These are phyloP conservation scores for Cercocebus atys DNA, from an alignment of 2,113 vertebrate genomes.

Conservation along the genomic window DNA sequence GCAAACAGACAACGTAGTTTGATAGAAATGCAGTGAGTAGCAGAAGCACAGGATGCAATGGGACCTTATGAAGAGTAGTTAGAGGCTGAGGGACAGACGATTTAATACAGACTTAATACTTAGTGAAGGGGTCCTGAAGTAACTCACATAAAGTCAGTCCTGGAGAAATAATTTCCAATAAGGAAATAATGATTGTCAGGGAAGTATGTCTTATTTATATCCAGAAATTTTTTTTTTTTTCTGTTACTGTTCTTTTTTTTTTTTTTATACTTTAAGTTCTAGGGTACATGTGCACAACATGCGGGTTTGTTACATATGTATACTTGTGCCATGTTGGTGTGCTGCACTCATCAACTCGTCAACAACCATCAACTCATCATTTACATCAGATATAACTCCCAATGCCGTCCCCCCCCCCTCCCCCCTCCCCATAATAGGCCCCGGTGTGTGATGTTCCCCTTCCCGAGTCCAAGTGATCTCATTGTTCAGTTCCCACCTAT, in stretches of 20 bases:
- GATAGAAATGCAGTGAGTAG: neutral
- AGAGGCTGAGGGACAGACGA: neutral
- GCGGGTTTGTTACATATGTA: too few relatives aligned
- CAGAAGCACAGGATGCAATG: neutral
- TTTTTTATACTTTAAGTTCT: too few relatives aligned
- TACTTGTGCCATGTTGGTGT: too few relatives aligned
- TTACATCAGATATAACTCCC: too few relatives aligned
- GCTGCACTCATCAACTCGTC: too few relatives aligned
- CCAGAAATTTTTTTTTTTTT: neutral
- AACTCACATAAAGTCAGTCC: neutral
- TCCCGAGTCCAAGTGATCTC: too few relatives aligned
- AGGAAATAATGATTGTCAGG: neutral
- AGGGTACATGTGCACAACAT: too few relatives aligned
- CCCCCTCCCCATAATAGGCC: too few relatives aligned
- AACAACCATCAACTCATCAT: too few relatives aligned
- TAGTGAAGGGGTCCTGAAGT: fast-evolving
- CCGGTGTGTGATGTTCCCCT: too few relatives aligned
- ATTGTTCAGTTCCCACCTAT: too few relatives aligned
- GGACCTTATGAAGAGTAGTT: neutral
- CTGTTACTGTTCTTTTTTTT: too few relatives aligned
- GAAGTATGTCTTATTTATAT: neutral
- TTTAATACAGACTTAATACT: neutral
- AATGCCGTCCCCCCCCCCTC: fast-evolving
- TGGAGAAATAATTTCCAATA: neutral
- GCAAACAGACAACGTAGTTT: neutral